Conservation (phyloP, 2,113 vertebrate species). For the Lagopus leucura region DNA sequence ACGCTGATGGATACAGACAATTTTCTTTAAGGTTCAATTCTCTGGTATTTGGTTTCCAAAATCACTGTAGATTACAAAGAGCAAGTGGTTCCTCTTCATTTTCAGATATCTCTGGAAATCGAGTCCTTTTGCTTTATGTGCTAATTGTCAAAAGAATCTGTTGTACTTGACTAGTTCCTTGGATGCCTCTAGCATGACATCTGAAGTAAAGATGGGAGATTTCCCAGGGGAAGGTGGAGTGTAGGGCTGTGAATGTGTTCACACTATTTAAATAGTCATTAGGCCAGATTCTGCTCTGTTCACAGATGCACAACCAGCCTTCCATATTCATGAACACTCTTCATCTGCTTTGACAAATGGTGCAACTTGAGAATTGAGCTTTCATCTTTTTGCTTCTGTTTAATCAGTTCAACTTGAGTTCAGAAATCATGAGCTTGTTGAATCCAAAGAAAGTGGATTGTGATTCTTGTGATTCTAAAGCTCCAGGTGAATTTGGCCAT, state of each 20-base stretch:
- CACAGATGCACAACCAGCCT: slow-evolving; percentile 48
- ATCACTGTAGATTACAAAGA: background rate
- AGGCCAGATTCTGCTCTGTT: slow-evolving; percentile 53
- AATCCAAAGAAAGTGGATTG: background rate
- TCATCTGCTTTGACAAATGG: slow-evolving; percentile 50
- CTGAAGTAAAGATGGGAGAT: slow-evolving; percentile 20
- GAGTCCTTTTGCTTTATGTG: rapidly evolving
- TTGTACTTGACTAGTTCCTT: slow-evolving; percentile 30
- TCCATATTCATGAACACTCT: slow-evolving; percentile 54
- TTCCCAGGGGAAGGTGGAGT: background rate
- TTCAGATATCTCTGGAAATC: background rate
- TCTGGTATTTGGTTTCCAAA: background rate
- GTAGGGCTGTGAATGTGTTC: background rate
- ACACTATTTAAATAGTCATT: slow-evolving; percentile 63
- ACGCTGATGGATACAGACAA: background rate
- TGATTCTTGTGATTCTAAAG: background rate
- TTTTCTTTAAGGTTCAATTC: background rate
- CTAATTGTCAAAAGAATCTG: background rate
- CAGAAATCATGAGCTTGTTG: background rate
- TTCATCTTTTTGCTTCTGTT: background rate
- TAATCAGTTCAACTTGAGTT: slow-evolving; percentile 10
- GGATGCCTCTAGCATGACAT: background rate
- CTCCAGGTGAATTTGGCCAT: background rate
- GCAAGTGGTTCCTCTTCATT: background rate
- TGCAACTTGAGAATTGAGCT: background rate